Evolutionary conservation across 2,113 vertebrate genomes (phyloP), one percentile per base, ranked within the genome.

Genomic region (Urocynchramus pylzowi): DNA sequence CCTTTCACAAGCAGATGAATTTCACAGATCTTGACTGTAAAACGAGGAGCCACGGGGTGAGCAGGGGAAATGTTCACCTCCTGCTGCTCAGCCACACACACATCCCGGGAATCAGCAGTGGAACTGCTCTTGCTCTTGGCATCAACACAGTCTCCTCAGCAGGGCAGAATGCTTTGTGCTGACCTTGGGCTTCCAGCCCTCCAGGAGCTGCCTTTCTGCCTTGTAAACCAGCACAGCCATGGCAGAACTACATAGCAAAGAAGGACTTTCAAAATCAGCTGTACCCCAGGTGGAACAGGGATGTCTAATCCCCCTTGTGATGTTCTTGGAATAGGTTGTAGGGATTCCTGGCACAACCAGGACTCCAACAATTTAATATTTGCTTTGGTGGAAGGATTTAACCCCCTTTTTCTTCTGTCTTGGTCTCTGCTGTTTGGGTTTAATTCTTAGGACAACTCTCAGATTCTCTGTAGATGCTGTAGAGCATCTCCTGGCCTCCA

Each of bases 291-390:
- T 26, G 54, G 50, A 60, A 65, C 11, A 27, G 13, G 71, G 35
- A n/a, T 49, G 13, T 53, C n/a, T 57, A 56, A 84, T n/a, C 49
- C 0, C 0, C 16, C 31, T 30, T 45, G 42, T 54, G 59, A 27
- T 61, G 33, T 31, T 50, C 76, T 49, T 61, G 45, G 49, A 26
- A 53, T 1, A 4, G 21, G 27, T 13, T 69, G 19, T 19, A 39
- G 1, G 2, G 53, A 45, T 47, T 47, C 47, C 42, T 21, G 21
- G 24, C 30, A 67, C 35, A 81, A 28, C 21, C 42, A 59, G 52
- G 28, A 28, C 45, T 63, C 37, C 45, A 47, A 28, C 31, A 61
- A 20, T 9, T 60, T 41, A 64, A 41, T 11, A 8, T 63, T 41
- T 41, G 60, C 57, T 90, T 56, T 71, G n/a, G 7, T 37, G 44